Percentiles rank a stretch among this genome's conserved stretches.
Conservation (phyloP, 2,888 invertebrate species). For the Tupiocoris notatus region DNA sequence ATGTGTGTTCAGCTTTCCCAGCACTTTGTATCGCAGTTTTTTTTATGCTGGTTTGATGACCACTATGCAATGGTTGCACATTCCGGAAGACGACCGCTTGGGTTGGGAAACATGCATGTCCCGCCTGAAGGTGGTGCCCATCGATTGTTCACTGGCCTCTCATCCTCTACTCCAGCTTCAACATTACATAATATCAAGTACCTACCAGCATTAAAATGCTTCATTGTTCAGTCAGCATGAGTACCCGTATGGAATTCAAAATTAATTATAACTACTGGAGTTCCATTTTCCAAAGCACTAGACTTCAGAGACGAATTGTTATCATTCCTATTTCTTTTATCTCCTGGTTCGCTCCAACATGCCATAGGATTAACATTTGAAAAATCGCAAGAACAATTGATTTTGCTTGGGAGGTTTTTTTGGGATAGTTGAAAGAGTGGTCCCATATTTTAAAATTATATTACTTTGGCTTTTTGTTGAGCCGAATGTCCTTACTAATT, state of each 20-base stretch:
- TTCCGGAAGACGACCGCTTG: conserved; percentile 2
- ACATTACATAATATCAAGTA: conserved; percentile 11
- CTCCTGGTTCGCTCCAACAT: no score
- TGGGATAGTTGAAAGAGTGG: background rate
- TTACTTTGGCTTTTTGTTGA: background rate
- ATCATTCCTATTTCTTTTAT: no score
- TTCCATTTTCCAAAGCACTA: conserved; percentile 28
- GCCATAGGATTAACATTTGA: no score
- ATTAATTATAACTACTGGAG: background rate
- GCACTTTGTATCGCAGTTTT: conserved; percentile 31
- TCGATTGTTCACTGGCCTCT: conserved; percentile 8
- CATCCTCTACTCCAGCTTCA: conserved; percentile 7
- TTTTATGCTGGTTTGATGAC: background rate
- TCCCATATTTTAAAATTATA: background rate
- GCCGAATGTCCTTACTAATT: no score
- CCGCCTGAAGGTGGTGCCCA: background rate
- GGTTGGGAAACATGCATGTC: conserved; percentile 9
- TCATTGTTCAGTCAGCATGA: conserved; percentile 13
- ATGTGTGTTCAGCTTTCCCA: conserved; percentile 38
- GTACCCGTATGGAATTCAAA: background rate
- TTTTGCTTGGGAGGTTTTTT: background rate
- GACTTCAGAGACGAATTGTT: no score
- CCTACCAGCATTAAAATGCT: background rate
- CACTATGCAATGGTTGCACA: conserved; percentile 16
- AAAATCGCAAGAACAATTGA: background rate